Percentiles rank a stretch among this genome's conserved stretches.
phyloP scores from a whole-genome alignment of 2,797 vertebrate species.

The Salarias fasciatus region DNA sequence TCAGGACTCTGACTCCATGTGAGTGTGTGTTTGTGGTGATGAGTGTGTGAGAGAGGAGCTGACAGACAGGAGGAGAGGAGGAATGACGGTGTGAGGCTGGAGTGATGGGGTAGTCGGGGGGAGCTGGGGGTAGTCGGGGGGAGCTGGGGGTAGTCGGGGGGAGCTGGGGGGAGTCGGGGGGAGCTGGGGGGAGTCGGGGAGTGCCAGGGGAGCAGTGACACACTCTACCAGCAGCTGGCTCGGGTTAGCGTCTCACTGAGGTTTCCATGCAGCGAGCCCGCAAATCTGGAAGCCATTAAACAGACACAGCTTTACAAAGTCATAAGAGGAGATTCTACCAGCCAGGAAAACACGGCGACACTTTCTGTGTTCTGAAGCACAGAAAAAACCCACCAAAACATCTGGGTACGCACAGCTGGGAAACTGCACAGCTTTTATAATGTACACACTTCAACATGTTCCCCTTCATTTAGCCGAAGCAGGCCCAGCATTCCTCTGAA shows the following conservation, averaged over 20 bases:
- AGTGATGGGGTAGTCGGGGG: too few species aligned
- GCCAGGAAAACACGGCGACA: conserved; percentile 14
- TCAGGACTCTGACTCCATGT: too few species aligned
- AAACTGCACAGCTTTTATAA: too few species aligned
- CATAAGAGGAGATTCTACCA: conserved; percentile 13
- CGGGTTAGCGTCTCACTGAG: conserved; percentile 49
- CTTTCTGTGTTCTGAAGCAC: background rate
- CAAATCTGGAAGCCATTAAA: conserved; percentile 66
- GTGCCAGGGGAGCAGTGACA: conserved; percentile 47
- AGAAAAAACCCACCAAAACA: too few species aligned
- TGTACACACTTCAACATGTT: too few species aligned
- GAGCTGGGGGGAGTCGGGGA: too few species aligned
- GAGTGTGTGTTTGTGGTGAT: conserved; percentile 38
- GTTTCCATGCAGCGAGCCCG: conserved; percentile 48
- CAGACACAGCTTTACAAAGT: conserved; percentile 27
- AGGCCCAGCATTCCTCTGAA: too few species aligned
- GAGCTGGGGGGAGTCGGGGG: too few species aligned
- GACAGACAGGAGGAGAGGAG: conserved; percentile 8
- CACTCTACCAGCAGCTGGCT: conserved; percentile 28
- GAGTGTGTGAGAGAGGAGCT: conserved; percentile 6
- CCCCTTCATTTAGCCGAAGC: too few species aligned
- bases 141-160: too few species aligned
- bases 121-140: too few species aligned
- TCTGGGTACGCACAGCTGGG: too few species aligned
- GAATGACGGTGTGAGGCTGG: conserved; percentile 19